These are phyloP conservation scores for Scolanthus callimorphus DNA, from an alignment of 92 coral and sea anemone genomes.

Conservation along the genomic window DNA sequence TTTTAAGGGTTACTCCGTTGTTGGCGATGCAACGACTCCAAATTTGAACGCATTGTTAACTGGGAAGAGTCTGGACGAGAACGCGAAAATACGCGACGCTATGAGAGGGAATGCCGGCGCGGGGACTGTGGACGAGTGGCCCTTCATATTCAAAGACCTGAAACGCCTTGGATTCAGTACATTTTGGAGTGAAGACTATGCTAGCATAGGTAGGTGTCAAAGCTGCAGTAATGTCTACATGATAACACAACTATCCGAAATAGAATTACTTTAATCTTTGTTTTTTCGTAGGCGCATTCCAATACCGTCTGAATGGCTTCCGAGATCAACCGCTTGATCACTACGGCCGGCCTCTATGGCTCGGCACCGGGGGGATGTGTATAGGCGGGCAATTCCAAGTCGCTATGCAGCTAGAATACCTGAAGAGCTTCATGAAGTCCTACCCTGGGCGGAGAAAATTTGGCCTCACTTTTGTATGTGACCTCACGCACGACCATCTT, in stretches of 20 bases:
- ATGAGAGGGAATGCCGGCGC: not conserved
- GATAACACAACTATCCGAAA: no score
- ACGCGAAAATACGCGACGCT: not conserved
- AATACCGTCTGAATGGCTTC: conserved; percentile 52
- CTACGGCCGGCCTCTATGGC: conserved; percentile 62
- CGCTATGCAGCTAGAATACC: conserved; percentile 48
- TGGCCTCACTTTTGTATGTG: conserved; percentile 48
- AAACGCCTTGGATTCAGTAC: conserved; percentile 10
- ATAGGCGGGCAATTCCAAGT: conserved; percentile 46
- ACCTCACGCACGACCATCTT: conserved; percentile 52
- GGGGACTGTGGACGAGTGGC: conserved; percentile 16
- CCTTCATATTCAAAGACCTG: conserved; percentile 13
- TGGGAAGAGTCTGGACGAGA: conserved; percentile 3
- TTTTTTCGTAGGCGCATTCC: conserved; percentile 41
- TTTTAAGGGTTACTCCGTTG: conserved; percentile 58
- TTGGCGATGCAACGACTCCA: conserved; percentile 58
- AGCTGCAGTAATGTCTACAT: no score
- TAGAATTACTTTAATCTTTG: no score
- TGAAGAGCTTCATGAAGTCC: conserved; percentile 71
- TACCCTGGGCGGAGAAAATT: conserved; percentile 56
- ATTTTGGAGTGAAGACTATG: conserved; percentile 16
- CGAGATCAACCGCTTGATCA: conserved; percentile 64
- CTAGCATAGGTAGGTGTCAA: not conserved
- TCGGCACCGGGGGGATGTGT: conserved; percentile 20
- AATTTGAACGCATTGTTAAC: conserved; percentile 11